These are phyloP conservation scores for Oenanthe melanoleuca DNA, from an alignment of 2,113 vertebrate genomes.

Conservation along the genomic window DNA sequence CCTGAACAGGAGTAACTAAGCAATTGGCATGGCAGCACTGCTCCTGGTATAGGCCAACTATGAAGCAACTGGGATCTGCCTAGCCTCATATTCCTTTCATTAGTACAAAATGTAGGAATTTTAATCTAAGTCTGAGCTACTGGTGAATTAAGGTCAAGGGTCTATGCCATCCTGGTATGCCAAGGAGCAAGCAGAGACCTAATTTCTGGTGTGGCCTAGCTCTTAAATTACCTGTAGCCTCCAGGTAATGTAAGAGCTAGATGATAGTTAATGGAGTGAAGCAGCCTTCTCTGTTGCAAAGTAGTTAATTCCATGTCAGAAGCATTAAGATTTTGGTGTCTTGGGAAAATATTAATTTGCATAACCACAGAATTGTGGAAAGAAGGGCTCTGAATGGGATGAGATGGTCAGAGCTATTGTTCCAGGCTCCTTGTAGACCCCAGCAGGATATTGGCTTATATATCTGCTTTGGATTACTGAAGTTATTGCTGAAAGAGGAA, in stretches of 20 bases:
- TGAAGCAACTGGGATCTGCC: not conserved
- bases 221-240: not conserved
- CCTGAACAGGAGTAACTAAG: not conserved
- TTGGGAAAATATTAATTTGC: constrained; percentile 30
- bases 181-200: not conserved
- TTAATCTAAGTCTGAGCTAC: not conserved
- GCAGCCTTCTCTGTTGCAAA: not conserved
- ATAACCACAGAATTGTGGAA: constrained; percentile 2
- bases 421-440: not conserved
- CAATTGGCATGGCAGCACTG: not conserved
- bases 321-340: not conserved
- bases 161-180: not conserved
- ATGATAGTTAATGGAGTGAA: not conserved
- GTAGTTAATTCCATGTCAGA: not conserved
- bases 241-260: not conserved
- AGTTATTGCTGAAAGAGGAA: constrained; percentile 49
- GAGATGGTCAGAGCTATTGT: constrained; percentile 23
- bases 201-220: not conserved
- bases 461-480: constrained; percentile 43
- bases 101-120: not conserved
- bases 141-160: not conserved
- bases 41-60: not conserved
- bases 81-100: not conserved
- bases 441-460: constrained; percentile 28
- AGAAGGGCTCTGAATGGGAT: constrained; percentile 18